Evolutionary conservation across 1,140 invertebrate species (phyloP).

Genomic region (Lasioglossum baleicum): DNA sequence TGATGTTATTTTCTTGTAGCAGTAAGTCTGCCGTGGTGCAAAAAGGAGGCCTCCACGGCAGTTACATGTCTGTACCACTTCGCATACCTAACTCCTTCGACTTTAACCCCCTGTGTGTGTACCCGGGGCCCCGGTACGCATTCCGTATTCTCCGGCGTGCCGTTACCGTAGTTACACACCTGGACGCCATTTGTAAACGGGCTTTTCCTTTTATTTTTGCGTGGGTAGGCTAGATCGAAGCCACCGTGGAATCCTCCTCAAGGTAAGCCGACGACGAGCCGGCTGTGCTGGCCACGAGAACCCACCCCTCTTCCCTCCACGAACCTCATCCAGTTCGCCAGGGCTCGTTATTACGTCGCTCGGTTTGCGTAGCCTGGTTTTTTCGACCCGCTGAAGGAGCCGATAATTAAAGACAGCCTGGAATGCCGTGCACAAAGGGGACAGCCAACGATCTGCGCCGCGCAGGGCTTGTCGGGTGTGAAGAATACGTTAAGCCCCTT

Average conservation of each 20-base stretch:
- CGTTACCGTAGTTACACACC: constrained; percentile 63
- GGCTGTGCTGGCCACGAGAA: not conserved
- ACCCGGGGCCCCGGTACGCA: constrained; percentile 38
- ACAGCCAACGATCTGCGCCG: not conserved
- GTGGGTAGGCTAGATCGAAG: constrained; percentile 56
- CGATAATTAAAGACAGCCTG: constrained; percentile 64
- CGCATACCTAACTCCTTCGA: constrained; percentile 59
- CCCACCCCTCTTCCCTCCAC: not conserved
- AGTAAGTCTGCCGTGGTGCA: constrained; percentile 59
- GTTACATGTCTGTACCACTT: constrained; percentile 63
- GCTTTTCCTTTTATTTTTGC: constrained; percentile 53
- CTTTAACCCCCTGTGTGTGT: constrained; percentile 53
- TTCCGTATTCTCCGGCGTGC: constrained; percentile 61
- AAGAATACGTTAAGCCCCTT: not conserved
- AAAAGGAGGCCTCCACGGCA: constrained; percentile 60
- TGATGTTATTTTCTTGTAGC: constrained; percentile 74
- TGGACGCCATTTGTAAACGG: constrained; percentile 55
- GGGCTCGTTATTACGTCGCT: constrained; percentile 40
- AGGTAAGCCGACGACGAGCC: constrained; percentile 51
- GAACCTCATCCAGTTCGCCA: not conserved
- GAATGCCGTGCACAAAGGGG: constrained; percentile 59
- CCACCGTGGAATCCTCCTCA: constrained; percentile 34
- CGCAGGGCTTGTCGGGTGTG: not conserved
- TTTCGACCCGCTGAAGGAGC: constrained; percentile 15
- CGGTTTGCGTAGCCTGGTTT: constrained; percentile 9